Percentiles rank a stretch among this genome's conserved stretches.
These are phyloP conservation scores for Gryllus bimaculatus DNA, from an alignment of 1,140 invertebrate species.

Conservation along the genomic window DNA sequence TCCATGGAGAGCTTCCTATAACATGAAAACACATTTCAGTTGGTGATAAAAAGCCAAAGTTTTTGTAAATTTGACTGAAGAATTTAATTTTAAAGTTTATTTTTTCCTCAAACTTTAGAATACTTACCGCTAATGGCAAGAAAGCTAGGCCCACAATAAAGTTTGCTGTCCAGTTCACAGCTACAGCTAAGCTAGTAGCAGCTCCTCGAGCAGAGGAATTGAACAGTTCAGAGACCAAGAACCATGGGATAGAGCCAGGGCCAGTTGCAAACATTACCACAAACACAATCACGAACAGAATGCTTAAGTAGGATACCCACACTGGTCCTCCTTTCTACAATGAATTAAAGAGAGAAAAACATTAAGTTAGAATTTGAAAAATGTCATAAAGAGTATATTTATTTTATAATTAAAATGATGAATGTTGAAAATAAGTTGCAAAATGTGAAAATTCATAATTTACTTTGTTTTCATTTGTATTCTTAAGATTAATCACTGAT, in stretches of 20 bases:
- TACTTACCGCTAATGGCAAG: conserved; percentile 49
- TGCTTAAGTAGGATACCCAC: conserved; percentile 59
- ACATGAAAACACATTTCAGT: conserved; percentile 14
- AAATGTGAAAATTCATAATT: too few species aligned
- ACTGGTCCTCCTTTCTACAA: conserved; percentile 2
- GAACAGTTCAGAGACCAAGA: conserved; percentile 81
- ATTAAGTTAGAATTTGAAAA: too few species aligned
- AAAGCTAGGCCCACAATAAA: conserved; percentile 70
- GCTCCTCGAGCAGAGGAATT: conserved; percentile 63
- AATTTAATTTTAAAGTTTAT: background rate
- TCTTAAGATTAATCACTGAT: too few species aligned
- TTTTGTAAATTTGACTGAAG: background rate
- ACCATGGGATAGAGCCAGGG: conserved; percentile 89
- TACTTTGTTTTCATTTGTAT: too few species aligned
- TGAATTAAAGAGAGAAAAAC: too few species aligned
- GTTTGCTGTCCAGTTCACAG: conserved; percentile 80
- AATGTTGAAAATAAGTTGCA: too few species aligned
- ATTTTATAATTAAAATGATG: too few species aligned
- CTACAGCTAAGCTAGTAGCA: conserved; percentile 71
- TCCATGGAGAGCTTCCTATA: conserved; percentile 44
- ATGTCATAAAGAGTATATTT: too few species aligned
- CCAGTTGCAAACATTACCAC: conserved; percentile 72
- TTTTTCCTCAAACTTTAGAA: background rate
- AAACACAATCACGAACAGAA: conserved; percentile 68
- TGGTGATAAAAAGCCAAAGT: too few species aligned